phyloP scores from a whole-genome alignment of 2,888 invertebrate genomes.

The Omphaloscelis lunosa region DNA sequence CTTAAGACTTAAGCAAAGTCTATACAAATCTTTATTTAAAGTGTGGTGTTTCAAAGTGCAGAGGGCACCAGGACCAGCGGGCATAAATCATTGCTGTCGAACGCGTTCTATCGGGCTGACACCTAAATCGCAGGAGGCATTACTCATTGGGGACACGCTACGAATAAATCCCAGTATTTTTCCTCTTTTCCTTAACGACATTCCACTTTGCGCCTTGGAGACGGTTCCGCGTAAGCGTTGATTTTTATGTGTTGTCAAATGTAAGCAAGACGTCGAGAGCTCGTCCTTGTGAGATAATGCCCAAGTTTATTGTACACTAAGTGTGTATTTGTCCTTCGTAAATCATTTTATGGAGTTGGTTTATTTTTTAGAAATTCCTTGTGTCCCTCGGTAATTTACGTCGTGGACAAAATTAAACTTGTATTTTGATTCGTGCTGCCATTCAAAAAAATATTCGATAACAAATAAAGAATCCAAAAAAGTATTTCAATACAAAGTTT shows the following conservation, averaged over 20 bases:
- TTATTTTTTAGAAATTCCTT: slow-evolving; percentile 38
- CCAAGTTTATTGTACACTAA: slow-evolving; percentile 56
- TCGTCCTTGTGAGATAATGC: slow-evolving; percentile 57
- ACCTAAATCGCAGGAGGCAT: slow-evolving; percentile 79
- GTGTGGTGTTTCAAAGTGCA: slow-evolving; percentile 59
- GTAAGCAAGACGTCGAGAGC: slow-evolving; percentile 63
- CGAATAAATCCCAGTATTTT: slow-evolving; percentile 74
- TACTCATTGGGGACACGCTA: slow-evolving; percentile 78
- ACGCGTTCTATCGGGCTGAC: slow-evolving; percentile 72
- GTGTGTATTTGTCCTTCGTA: slow-evolving; percentile 47
- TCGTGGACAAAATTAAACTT: not conserved
- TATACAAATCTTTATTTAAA: slow-evolving; percentile 65
- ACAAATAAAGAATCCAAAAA: slow-evolving; percentile 7
- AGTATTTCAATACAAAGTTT: slow-evolving; percentile 25
- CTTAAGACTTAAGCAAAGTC: slow-evolving; percentile 33
- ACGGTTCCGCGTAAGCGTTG: slow-evolving; percentile 65
- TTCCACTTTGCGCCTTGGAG: slow-evolving; percentile 69
- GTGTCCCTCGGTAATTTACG: slow-evolving; percentile 6
- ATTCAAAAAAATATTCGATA: slow-evolving; percentile 5
- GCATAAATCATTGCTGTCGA: slow-evolving; percentile 73
- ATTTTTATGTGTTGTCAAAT: slow-evolving; percentile 67
- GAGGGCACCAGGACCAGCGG: slow-evolving; percentile 56
- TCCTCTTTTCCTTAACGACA: slow-evolving; percentile 73
- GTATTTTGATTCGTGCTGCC: not conserved
- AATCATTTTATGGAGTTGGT: slow-evolving; percentile 45